These are phyloP conservation scores for Xylocopa sonorina DNA, from an alignment of 1,140 invertebrate species.

Conservation along the genomic window DNA sequence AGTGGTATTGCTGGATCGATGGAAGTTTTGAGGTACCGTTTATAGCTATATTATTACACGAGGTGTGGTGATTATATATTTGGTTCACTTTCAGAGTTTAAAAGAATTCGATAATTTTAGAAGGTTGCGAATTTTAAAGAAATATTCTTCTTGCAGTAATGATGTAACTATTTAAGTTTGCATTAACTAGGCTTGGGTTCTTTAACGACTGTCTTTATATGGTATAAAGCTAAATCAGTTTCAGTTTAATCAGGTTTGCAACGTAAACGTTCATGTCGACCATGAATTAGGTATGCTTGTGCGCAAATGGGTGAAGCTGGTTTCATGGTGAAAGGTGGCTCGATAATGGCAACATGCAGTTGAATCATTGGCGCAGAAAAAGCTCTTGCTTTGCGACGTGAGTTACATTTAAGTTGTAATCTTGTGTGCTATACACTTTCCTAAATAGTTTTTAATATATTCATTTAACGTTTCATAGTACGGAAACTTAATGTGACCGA, in stretches of 20 bases:
- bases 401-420: not conserved
- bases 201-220: not conserved
- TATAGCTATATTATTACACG: no score
- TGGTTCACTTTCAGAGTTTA: no score
- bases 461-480: not conserved
- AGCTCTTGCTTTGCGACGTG: not conserved
- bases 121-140: no score
- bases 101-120: no score
- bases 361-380: constrained; percentile 30
- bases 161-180: not conserved
- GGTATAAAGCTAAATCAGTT: not conserved
- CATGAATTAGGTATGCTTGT: constrained; percentile 7
- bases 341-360: not conserved
- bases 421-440: not conserved
- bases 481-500: not conserved
- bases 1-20: not conserved
- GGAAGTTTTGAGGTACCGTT: no score
- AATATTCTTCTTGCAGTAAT: no score
- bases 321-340: constrained; percentile 46
- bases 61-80: no score
- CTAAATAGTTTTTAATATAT: not conserved
- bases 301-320: constrained; percentile 23
- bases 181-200: not conserved
- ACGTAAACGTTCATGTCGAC: not conserved
- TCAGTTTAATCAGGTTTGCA: not conserved